phyloP scores from a whole-genome alignment of 2,888 invertebrate species.

The Colostygia pectinataria region DNA sequence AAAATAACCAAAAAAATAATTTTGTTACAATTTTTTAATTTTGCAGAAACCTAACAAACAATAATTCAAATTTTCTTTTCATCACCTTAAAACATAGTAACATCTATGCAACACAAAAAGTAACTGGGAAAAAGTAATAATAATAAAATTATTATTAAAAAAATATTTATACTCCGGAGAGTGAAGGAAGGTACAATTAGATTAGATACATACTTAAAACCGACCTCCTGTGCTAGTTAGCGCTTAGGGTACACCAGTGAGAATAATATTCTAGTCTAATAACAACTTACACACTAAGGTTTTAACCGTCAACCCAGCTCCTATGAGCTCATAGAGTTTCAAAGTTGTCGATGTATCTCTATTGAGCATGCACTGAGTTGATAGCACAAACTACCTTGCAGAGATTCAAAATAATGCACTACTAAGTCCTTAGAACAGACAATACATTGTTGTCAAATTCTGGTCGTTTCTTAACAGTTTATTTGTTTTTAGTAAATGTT shows the following conservation, averaged over 20 bases:
- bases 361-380: slow-evolving; percentile 65
- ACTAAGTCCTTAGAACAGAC: slow-evolving; percentile 23
- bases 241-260: slow-evolving; percentile 75
- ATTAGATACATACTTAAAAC: slow-evolving; percentile 68
- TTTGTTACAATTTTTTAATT: slow-evolving; percentile 83
- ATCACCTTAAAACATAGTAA: slow-evolving; percentile 83
- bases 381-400: slow-evolving; percentile 73
- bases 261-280: slow-evolving; percentile 77
- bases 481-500: slow-evolving; percentile 3
- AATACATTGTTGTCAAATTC: slow-evolving; percentile 8
- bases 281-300: slow-evolving; percentile 68
- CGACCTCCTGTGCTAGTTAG: slow-evolving; percentile 58
- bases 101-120: slow-evolving; percentile 84
- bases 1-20: slow-evolving; percentile 71
- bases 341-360: slow-evolving; percentile 48
- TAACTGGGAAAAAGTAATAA: slow-evolving; percentile 75
- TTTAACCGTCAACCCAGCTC: slow-evolving; percentile 65
- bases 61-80: slow-evolving; percentile 74
- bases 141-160: slow-evolving; percentile 60
- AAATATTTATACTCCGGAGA: slow-evolving; percentile 80
- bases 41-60: slow-evolving; percentile 84
- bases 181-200: slow-evolving; percentile 80
- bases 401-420: slow-evolving; percentile 73
- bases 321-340: slow-evolving; percentile 40
- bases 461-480: slow-evolving; percentile 3